Evolutionary conservation across 2,888 invertebrate genomes (phyloP).

Genomic region (Platypus cylindrus): DNA sequence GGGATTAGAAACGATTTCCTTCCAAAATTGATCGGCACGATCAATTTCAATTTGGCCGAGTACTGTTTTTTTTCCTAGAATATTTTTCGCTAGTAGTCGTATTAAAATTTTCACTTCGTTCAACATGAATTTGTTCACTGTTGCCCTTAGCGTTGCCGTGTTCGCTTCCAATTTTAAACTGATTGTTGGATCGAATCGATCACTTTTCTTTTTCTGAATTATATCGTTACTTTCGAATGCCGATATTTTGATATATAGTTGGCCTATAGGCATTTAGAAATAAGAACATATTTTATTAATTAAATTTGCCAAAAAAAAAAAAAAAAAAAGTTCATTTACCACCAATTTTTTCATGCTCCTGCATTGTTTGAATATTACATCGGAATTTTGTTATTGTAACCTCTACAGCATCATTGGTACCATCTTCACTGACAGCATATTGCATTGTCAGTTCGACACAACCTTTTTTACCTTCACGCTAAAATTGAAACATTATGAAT

Average conservation of each 20-base stretch:
- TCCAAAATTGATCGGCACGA: constrained; percentile 51
- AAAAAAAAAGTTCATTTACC: constrained; percentile 31
- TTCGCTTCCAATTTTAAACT: constrained; percentile 64
- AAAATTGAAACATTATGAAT: constrained; percentile 19
- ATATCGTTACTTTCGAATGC: constrained; percentile 51
- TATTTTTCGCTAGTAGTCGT: constrained; percentile 51
- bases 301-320: not conserved
- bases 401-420: constrained; percentile 48
- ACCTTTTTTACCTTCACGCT: constrained; percentile 58
- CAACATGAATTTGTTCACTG: constrained; percentile 49
- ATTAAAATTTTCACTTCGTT: constrained; percentile 52
- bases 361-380: constrained; percentile 59
- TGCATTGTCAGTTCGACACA: constrained; percentile 51
- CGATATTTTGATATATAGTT: constrained; percentile 65
- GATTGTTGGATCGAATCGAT: constrained; percentile 59
- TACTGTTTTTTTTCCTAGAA: constrained; percentile 54
- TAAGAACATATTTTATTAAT: not conserved
- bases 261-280: constrained; percentile 43
- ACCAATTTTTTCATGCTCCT: constrained; percentile 53
- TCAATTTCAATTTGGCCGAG: constrained; percentile 55
- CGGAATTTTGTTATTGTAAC: constrained; percentile 49
- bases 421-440: constrained; percentile 53
- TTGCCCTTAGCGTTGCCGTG: constrained; percentile 47
- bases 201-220: constrained; percentile 53
- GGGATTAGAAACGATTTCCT: constrained; percentile 43